Conservation (phyloP, 2,113 vertebrate genomes). For the Ardeotis arabs region DNA sequence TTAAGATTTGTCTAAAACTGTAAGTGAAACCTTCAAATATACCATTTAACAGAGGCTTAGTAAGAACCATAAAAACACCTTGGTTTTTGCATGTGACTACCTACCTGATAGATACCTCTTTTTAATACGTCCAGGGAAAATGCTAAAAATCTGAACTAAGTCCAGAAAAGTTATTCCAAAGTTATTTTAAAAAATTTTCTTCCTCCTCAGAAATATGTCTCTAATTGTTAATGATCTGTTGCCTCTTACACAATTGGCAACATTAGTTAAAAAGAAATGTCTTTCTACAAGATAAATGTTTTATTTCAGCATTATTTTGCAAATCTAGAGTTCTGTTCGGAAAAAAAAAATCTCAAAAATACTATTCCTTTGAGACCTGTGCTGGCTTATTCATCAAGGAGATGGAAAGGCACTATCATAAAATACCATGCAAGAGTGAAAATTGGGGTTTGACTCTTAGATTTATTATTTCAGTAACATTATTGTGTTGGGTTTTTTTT, state of each 20-base stretch:
- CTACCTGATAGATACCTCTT: not conserved
- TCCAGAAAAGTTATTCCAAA: not conserved
- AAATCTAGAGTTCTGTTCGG: not conserved
- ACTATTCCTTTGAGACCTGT: not conserved
- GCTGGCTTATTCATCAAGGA: slow-evolving; percentile 27
- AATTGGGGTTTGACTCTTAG: not conserved
- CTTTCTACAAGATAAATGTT: not conserved
- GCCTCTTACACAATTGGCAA: not conserved
- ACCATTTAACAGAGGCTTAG: not conserved
- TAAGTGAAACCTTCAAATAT: not conserved
- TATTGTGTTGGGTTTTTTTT: not conserved
- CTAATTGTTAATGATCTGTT: not conserved
- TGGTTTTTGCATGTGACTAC: not conserved
- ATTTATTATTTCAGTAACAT: slow-evolving; percentile 10
- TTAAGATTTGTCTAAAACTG: not conserved
- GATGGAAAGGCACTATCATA: not conserved
- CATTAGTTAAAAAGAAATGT: not conserved
- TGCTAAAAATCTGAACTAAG: not conserved
- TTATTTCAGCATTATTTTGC: slow-evolving; percentile 2
- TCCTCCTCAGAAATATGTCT: not conserved
- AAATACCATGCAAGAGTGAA: slow-evolving; percentile 2
- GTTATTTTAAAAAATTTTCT: not conserved
- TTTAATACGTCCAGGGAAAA: not conserved
- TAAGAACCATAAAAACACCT: not conserved
- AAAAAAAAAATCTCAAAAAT: not conserved